Percentiles rank a stretch among this genome's conserved stretches.
phyloP scores from a whole-genome alignment of 2,888 invertebrate species.

The Tridacna crocea region DNA sequence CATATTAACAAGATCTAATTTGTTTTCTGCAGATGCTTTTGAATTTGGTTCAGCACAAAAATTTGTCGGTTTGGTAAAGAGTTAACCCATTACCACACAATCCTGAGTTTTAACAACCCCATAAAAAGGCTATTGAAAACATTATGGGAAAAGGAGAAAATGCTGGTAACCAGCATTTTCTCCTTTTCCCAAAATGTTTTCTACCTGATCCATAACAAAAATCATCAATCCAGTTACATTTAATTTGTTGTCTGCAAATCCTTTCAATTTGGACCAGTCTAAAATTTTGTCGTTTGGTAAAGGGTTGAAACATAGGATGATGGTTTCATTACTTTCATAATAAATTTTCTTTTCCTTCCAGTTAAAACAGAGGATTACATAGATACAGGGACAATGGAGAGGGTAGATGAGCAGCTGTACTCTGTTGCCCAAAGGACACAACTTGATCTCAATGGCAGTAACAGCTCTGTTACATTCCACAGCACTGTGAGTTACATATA shows the following conservation, averaged over 20 bases:
- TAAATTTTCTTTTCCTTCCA: slow-evolving; percentile 84
- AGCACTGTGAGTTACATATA: slow-evolving; percentile 79
- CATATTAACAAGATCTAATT: no score
- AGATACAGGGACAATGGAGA: slow-evolving; percentile 96
- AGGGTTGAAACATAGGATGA: background rate
- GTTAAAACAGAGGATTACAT: slow-evolving; percentile 97
- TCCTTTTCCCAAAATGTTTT: no score
- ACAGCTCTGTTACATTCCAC: slow-evolving; percentile 83
- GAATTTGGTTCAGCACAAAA: background rate
- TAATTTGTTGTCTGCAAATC: background rate
- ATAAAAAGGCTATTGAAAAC: no score
- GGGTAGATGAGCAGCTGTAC: slow-evolving; percentile 92
- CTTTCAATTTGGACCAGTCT: background rate
- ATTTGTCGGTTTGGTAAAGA: background rate
- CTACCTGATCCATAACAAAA: no score
- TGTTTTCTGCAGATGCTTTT: background rate
- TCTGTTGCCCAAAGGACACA: slow-evolving; percentile 84
- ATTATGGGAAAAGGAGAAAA: no score
- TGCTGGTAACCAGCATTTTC: no score
- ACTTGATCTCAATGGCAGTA: slow-evolving; percentile 79
- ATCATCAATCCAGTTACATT: no score
- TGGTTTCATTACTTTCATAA: background rate
- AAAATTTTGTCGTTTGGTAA: background rate
- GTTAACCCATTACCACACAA: background rate
- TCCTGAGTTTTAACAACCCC: no score